Evolutionary conservation across 2,888 invertebrate genomes (phyloP).

Genomic region (Leptopilina myrica): DNA sequence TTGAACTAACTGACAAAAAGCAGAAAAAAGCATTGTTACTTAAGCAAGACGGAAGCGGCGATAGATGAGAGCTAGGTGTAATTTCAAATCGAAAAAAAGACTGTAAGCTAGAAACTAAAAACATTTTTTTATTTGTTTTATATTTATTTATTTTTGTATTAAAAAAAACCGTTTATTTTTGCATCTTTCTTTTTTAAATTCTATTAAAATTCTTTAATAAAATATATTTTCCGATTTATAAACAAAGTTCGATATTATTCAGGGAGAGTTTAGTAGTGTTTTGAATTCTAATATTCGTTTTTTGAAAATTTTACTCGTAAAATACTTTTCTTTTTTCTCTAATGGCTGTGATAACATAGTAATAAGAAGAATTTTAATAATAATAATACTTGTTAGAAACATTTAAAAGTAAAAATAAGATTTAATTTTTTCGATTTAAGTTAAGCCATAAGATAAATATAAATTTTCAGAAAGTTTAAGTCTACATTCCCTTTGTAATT

Average conservation of each 20-base stretch:
- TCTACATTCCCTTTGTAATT: too few relatives aligned
- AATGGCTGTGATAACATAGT: constrained; percentile 36
- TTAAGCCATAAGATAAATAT: not conserved
- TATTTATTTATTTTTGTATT: not conserved
- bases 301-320: not conserved
- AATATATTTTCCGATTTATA: too few relatives aligned
- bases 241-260: too few relatives aligned
- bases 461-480: too few relatives aligned
- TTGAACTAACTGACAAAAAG: not conserved
- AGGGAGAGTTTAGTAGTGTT: not conserved
- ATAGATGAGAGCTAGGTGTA: not conserved
- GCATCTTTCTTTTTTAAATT: not conserved
- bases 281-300: not conserved
- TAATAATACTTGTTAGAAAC: not conserved
- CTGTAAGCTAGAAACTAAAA: not conserved
- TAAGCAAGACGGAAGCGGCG: constrained; percentile 6
- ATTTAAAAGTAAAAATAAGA: not conserved
- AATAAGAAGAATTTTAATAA: not conserved
- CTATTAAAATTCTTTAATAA: too few relatives aligned
- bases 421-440: not conserved
- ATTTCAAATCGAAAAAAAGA: not conserved
- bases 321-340: not conserved
- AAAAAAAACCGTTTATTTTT: not conserved
- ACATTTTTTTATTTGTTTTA: not conserved
- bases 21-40: not conserved